Evolutionary conservation across 2,888 invertebrate genomes (phyloP).

Genomic region (Camptogramma bilineatum): DNA sequence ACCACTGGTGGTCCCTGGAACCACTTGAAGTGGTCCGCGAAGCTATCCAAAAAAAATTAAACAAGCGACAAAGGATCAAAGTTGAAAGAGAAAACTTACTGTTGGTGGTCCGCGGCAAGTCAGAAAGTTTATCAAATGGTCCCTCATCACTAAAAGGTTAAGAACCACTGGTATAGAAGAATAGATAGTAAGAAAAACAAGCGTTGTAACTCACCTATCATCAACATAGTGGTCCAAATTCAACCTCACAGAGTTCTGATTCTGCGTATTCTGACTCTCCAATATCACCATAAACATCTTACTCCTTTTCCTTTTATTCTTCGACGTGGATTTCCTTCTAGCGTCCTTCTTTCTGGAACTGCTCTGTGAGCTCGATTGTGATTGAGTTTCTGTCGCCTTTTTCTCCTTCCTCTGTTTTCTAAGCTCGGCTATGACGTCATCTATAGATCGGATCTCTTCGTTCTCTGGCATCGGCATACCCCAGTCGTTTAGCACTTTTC

Average conservation of each 20-base stretch:
- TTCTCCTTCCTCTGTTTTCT: constrained; percentile 66
- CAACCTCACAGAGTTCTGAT: constrained; percentile 69
- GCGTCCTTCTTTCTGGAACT: constrained; percentile 60
- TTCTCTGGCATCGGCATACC: constrained; percentile 53
- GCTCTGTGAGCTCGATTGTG: constrained; percentile 53
- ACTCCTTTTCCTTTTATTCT: constrained; percentile 69
- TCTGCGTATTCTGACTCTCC: constrained; percentile 63
- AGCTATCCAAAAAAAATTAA: too few species aligned
- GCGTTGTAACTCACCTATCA: constrained; percentile 70
- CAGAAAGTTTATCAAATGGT: too few species aligned
- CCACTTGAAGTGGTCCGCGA: too few species aligned
- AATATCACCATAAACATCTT: constrained; percentile 76
- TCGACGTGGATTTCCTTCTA: constrained; percentile 58
- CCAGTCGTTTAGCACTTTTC: constrained; percentile 60
- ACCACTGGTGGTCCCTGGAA: too few species aligned
- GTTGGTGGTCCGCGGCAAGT: too few species aligned
- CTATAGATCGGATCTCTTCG: constrained; percentile 67
- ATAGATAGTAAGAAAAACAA: neutral
- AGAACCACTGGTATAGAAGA: too few species aligned
- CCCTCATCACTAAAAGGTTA: too few species aligned
- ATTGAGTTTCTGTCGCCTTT: constrained; percentile 50
- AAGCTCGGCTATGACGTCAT: constrained; percentile 70
- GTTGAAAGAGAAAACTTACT: too few species aligned
- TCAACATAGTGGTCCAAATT: constrained; percentile 82
- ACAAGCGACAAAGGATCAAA: too few species aligned